phyloP scores from a whole-genome alignment of 2,888 invertebrate genomes.

The Folsomia manolachei region DNA sequence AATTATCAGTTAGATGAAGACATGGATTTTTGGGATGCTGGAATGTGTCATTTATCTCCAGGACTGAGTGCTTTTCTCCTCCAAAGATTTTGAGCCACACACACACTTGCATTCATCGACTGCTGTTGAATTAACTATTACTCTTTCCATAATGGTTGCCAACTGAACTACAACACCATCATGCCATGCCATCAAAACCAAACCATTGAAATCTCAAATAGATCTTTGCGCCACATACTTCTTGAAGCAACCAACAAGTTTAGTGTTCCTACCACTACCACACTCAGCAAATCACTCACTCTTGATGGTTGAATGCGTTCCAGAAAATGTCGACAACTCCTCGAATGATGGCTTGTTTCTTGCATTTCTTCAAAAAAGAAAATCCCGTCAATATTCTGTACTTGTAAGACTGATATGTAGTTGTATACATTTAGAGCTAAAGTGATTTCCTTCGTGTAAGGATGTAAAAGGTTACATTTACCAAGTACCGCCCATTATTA shows the following conservation, averaged over 20 bases:
- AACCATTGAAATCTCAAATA: not conserved
- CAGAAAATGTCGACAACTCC: not conserved
- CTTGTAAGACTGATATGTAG: no score
- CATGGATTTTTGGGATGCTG: slow-evolving; percentile 46
- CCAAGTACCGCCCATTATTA: no score
- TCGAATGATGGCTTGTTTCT: not conserved
- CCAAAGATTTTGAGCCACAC: not conserved
- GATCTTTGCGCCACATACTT: not conserved
- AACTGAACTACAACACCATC: not conserved
- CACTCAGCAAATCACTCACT: not conserved
- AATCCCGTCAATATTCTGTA: no score
- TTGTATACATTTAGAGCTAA: no score
- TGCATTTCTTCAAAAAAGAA: no score
- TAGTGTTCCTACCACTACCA: not conserved
- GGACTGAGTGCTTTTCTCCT: slow-evolving; percentile 33
- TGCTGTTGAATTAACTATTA: slow-evolving; percentile 5
- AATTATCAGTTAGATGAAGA: slow-evolving; percentile 45
- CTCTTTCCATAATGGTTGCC: slow-evolving; percentile 1
- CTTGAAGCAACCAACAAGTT: not conserved
- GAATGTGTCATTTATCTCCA: slow-evolving; percentile 49
- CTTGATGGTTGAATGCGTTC: not conserved
- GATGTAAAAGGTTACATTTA: no score
- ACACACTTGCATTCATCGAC: slow-evolving; percentile 2
- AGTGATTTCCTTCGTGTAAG: no score
- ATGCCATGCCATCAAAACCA: no score